Evolutionary conservation across 1,140 invertebrate species (phyloP).

Genomic region (Leptopilina clavipes): DNA sequence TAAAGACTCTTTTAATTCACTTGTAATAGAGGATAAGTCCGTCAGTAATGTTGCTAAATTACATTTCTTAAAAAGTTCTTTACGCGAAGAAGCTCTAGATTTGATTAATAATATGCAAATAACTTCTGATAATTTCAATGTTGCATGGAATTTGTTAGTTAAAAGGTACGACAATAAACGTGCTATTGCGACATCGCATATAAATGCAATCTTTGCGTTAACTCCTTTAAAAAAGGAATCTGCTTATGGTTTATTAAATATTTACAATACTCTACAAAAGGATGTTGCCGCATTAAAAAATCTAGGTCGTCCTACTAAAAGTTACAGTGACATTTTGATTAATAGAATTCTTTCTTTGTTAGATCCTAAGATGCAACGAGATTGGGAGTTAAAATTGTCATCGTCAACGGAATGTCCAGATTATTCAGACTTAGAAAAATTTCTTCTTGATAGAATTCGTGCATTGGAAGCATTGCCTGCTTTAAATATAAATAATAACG

Average conservation of each 20-base stretch:
- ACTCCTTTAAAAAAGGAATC: background rate
- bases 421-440: background rate
- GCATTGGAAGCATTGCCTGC: background rate
- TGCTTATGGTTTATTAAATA: background rate
- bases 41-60: background rate
- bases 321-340: background rate
- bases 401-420: background rate
- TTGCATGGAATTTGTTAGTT: background rate
- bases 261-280: background rate
- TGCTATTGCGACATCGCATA: background rate
- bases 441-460: background rate
- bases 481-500: background rate
- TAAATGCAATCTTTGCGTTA: background rate
- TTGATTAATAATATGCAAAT: background rate
- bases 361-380: background rate
- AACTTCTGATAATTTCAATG: background rate
- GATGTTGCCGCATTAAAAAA: background rate
- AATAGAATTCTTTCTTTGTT: background rate
- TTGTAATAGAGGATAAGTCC: background rate
- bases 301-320: background rate
- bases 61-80: background rate
- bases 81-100: background rate
- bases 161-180: background rate
- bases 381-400: conserved; percentile 12
- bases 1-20: background rate